These are phyloP conservation scores for Enteromius thamalakanensis DNA, from an alignment of 2,797 vertebrate genomes.

Conservation along the genomic window DNA sequence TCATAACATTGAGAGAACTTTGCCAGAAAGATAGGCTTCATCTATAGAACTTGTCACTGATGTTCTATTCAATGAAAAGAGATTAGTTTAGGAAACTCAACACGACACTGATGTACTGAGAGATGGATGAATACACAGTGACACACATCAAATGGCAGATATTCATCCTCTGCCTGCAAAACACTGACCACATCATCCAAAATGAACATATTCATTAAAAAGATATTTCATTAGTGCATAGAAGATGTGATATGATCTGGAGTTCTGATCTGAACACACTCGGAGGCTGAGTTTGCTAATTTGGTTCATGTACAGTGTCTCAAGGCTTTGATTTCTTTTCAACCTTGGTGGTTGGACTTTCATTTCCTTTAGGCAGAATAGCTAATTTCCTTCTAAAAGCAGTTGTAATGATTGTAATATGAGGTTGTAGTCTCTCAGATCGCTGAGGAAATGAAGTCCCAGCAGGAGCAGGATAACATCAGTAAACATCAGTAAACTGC, in stretches of 20 bases:
- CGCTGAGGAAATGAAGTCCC: constrained; percentile 70
- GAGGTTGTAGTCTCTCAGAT: constrained; percentile 55
- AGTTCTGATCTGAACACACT: not conserved
- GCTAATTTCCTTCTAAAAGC: constrained; percentile 66
- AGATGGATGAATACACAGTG: not conserved
- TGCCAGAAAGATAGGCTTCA: not conserved
- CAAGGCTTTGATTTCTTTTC: constrained; percentile 25
- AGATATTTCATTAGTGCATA: not conserved
- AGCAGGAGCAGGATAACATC: constrained; percentile 63
- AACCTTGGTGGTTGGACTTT: constrained; percentile 54
- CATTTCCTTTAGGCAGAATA: constrained; percentile 69
- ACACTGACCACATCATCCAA: not conserved
- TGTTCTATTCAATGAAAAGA: not conserved
- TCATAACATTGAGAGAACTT: not conserved
- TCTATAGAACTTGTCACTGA: not conserved
- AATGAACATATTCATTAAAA: not conserved
- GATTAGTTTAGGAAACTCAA: not conserved
- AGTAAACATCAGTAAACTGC: constrained; percentile 68
- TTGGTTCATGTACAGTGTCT: not conserved
- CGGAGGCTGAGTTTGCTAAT: not conserved
- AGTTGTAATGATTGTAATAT: constrained; percentile 67
- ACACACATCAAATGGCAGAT: not conserved
- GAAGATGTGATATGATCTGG: not conserved
- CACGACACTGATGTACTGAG: not conserved
- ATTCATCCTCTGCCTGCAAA: not conserved